Evolutionary conservation across 2,797 vertebrate species (phyloP), one percentile per base, ranked within the genome.

Genomic region (Syncerus caffer): DNA sequence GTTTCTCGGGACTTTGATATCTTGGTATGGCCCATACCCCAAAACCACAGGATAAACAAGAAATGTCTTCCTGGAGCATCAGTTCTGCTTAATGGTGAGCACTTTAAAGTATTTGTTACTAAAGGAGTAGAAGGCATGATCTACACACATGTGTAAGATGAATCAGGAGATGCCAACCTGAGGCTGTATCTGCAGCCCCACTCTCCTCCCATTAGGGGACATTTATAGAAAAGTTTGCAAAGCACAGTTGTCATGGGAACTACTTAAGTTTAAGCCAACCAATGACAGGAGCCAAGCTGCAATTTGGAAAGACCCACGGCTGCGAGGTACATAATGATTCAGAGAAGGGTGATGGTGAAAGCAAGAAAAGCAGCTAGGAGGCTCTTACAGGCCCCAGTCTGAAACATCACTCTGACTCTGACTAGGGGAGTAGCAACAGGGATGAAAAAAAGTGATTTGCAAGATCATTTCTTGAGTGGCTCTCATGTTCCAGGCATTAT

Each of bases 21-120:
- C 76, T 60, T 93, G 47, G 7, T 55, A 11, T 83, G 23, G 27
- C 31, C 47, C 60, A 62, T 47, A 53, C 85, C 31, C 12, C 21
- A 2, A 78, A 95, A 85, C 88, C 82, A 90, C 82, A 94, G 38
- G 38, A 86, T 53, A 96, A 97, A 74, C 21, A 97, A 90, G 78
- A 83, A 92, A 85, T 53, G 25, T 85, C 62, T 97, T 93, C 85
- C 34, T 38, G 58, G 27, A 90, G 31, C 50, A 82, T 14, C 94
- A 53, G 51, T 92, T 93, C 95, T 84, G 51, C n/a, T 60, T 58
- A 95, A 82, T 34, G 85, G 25, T 89, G 55, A 93, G 47, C 83
- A 90, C 90, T 93, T 92, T 23, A 62, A 96, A 96, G 96, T 85
- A 88, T 78, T 85, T 97, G 60, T 71, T 90, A 93, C n/a, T 85